Conservation (phyloP, 2,888 invertebrate genomes). For the Campoplex nolae region DNA sequence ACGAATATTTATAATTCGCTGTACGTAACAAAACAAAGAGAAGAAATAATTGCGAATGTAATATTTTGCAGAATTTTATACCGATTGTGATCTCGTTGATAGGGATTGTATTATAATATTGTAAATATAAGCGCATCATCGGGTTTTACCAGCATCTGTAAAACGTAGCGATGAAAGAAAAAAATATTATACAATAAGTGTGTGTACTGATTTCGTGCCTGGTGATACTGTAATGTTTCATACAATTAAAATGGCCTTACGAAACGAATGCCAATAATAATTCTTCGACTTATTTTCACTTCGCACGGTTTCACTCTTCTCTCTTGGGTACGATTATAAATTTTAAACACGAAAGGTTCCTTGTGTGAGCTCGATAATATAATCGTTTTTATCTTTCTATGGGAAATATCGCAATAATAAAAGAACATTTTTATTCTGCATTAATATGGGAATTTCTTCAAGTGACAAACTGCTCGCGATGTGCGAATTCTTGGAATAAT, state of each 20-base stretch:
- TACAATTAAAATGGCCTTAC: slow-evolving; percentile 65
- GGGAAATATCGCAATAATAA: slow-evolving; percentile 22
- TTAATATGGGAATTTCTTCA: slow-evolving; percentile 7
- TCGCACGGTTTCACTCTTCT: slow-evolving; percentile 75
- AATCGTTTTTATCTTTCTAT: slow-evolving; percentile 33
- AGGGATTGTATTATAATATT: slow-evolving; percentile 36
- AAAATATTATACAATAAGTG: background rate
- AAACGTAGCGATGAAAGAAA: background rate
- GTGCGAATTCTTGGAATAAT: background rate
- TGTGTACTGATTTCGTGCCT: background rate
- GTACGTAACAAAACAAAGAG: background rate
- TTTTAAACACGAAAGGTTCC: slow-evolving; percentile 56
- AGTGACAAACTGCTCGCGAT: slow-evolving; percentile 14
- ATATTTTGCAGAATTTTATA: slow-evolving; percentile 23
- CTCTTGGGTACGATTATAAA: slow-evolving; percentile 5
- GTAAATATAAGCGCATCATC: slow-evolving; percentile 36
- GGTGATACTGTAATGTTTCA: background rate
- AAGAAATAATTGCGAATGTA: slow-evolving; percentile 16
- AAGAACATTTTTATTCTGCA: background rate
- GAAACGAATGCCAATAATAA: slow-evolving; percentile 67
- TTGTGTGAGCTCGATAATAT: slow-evolving; percentile 19
- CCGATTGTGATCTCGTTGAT: slow-evolving; percentile 48
- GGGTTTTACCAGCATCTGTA: background rate
- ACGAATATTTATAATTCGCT: background rate
- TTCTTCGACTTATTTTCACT: slow-evolving; percentile 63